Evolutionary conservation across 2,797 vertebrate genomes (phyloP).

Genomic region (Chelidonichthys spinosus): DNA sequence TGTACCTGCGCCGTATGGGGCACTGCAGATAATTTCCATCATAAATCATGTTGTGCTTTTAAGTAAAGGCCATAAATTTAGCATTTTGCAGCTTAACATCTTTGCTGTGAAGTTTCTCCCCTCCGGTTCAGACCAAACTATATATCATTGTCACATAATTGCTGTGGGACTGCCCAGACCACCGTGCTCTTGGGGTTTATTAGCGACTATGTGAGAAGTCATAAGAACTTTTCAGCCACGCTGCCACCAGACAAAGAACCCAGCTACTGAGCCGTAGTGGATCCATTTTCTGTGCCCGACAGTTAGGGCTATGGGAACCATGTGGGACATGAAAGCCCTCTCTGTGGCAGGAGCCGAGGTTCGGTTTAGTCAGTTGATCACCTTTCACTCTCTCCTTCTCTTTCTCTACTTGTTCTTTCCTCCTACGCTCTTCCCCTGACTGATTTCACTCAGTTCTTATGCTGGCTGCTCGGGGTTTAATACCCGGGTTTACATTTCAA

Average conservation of each 20-base stretch:
- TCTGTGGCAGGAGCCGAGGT: constrained; percentile 67
- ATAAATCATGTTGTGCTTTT: constrained; percentile 27
- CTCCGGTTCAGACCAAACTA: constrained; percentile 22
- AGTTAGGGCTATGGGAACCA: constrained; percentile 72
- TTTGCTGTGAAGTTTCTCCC: constrained; percentile 19
- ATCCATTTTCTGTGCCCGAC: constrained; percentile 68
- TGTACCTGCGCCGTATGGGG: background rate
- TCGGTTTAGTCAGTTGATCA: constrained; percentile 69
- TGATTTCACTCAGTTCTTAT: constrained; percentile 34
- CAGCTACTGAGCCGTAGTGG: constrained; percentile 47
- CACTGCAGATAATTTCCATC: background rate
- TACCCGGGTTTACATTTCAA: constrained; percentile 76
- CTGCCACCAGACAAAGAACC: constrained; percentile 52
- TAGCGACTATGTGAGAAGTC: constrained; percentile 28
- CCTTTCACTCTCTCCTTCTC: constrained; percentile 66
- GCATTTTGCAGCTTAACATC: constrained; percentile 12
- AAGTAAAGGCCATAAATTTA: constrained; percentile 15
- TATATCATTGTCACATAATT: constrained; percentile 32
- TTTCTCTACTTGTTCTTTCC: constrained; percentile 30
- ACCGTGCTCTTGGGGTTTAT: constrained; percentile 46
- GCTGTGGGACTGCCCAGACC: constrained; percentile 39
- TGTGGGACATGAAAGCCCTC: constrained; percentile 73
- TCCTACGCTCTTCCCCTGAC: constrained; percentile 32
- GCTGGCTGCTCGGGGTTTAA: constrained; percentile 62
- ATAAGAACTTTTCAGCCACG: constrained; percentile 41